These are phyloP conservation scores for Lycia hirtaria DNA, from an alignment of 2,888 invertebrate species.

Conservation along the genomic window DNA sequence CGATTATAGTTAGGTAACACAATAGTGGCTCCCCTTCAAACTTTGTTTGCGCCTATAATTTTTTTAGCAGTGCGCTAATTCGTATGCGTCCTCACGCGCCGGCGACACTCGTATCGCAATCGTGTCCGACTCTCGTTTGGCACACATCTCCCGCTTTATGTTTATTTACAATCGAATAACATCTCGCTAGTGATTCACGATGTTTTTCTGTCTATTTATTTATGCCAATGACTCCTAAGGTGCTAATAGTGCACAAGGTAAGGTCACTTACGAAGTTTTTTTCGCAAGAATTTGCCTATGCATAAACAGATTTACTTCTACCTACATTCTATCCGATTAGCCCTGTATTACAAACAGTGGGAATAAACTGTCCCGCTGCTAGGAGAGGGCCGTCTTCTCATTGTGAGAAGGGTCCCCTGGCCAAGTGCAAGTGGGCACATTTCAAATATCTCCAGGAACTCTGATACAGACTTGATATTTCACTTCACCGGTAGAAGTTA, in stretches of 20 bases:
- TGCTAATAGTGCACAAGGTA: slow-evolving; percentile 15
- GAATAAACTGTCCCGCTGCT: no score
- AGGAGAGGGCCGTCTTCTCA: no score
- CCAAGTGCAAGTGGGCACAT: no score
- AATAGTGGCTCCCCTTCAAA: not conserved
- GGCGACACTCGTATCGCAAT: slow-evolving; percentile 40
- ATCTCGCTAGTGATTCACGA: slow-evolving; percentile 27
- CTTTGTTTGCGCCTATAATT: not conserved
- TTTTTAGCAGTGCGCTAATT: slow-evolving; percentile 48
- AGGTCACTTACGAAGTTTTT: not conserved
- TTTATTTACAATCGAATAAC: slow-evolving; percentile 44
- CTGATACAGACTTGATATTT: no score
- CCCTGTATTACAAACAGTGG: no score
- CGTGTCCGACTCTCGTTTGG: slow-evolving; percentile 42
- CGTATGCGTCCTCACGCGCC: slow-evolving; percentile 69
- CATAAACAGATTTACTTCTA: not conserved
- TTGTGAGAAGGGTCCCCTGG: no score
- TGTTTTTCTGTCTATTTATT: slow-evolving; percentile 24
- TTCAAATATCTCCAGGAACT: no score
- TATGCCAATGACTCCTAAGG: slow-evolving; percentile 7
- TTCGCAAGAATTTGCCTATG: not conserved
- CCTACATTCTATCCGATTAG: no score
- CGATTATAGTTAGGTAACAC: not conserved
- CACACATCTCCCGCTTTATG: slow-evolving; percentile 17
- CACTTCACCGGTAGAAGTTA: no score